Evolutionary conservation across 2,888 invertebrate species (phyloP).

Genomic region (Hesperia comma): DNA sequence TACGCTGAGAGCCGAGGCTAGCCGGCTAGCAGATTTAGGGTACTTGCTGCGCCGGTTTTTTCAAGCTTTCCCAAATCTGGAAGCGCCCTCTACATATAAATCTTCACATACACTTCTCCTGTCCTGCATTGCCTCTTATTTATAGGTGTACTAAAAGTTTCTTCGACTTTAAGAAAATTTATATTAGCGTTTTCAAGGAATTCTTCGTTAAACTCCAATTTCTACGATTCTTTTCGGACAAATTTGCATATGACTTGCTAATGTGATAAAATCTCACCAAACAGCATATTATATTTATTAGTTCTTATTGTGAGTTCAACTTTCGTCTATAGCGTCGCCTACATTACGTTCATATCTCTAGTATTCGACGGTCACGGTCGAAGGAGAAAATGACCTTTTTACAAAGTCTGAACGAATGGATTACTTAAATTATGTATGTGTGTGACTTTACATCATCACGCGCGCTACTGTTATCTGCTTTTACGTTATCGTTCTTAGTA

Average conservation of each 20-base stretch:
- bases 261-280: neutral
- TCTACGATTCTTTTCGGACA: no score
- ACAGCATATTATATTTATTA: neutral
- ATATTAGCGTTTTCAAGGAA: no score
- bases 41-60: slow-evolving; percentile 18
- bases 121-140: no score
- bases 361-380: slow-evolving; percentile 25
- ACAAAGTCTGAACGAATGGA: slow-evolving; percentile 1
- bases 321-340: slow-evolving; percentile 13
- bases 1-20: slow-evolving; percentile 12
- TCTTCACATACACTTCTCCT: neutral
- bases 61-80: slow-evolving; percentile 23
- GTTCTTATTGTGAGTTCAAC: neutral
- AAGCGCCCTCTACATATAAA: neutral
- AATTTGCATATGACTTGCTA: no score
- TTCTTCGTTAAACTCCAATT: no score
- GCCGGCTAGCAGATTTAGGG: slow-evolving; percentile 23
- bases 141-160: no score
- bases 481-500: slow-evolving; percentile 15
- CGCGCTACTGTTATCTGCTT: slow-evolving; percentile 16
- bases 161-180: no score
- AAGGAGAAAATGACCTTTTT: slow-evolving; percentile 22
- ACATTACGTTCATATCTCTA: slow-evolving; percentile 9
- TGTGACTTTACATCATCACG: slow-evolving; percentile 14
- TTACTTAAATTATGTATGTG: slow-evolving; percentile 18